A percentile compares a stretch with the other conserved stretches of the same genome.
Evolutionary conservation across 2,888 invertebrate genomes (phyloP).

Genomic region (Notocelia uddmanniana): DNA sequence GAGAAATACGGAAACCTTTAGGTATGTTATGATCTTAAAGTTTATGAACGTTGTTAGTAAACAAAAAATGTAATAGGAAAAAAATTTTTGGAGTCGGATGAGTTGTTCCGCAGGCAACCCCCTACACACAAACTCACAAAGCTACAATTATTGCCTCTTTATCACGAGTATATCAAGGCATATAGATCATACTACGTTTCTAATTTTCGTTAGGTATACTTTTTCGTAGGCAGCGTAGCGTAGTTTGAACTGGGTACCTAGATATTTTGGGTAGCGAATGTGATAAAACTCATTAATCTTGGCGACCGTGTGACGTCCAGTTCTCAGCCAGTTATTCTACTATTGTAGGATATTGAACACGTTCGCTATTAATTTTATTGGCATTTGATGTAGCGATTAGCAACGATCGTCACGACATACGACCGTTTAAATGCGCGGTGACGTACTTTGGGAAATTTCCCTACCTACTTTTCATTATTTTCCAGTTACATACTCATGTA

Average conservation of each 20-base stretch:
- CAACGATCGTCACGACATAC: neutral
- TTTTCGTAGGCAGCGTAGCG: no score
- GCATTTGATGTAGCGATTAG: constrained; percentile 31
- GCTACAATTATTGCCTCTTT: neutral
- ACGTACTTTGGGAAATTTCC: constrained; percentile 7
- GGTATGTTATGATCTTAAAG: no score
- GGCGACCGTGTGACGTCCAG: neutral
- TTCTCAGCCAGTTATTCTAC: neutral
- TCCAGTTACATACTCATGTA: neutral
- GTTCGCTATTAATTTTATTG: neutral
- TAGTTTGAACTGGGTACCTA: neutral
- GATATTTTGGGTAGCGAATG: neutral
- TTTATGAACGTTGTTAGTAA: no score
- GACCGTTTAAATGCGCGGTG: neutral
- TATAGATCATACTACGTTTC: no score
- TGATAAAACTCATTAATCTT: neutral
- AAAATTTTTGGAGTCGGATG: neutral
- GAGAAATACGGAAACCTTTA: neutral
- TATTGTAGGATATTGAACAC: neutral
- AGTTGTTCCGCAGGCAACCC: neutral
- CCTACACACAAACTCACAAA: neutral
- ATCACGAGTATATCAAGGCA: no score
- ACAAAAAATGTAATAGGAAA: no score
- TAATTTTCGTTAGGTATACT: no score
- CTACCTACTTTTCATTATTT: neutral